Evolutionary conservation across 1,140 invertebrate species (phyloP).

Genomic region (Pinna nobilis): DNA sequence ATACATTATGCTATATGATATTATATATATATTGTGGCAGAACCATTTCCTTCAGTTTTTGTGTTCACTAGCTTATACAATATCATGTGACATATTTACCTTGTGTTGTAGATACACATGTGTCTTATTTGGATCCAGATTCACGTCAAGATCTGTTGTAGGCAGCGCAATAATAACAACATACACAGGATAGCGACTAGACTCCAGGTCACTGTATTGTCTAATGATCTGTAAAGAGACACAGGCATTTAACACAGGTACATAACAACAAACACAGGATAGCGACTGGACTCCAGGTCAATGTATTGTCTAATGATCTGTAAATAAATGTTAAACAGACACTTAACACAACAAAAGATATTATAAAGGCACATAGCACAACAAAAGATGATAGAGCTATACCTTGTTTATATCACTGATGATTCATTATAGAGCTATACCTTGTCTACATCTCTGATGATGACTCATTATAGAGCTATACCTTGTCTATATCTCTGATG

Average conservation of each 20-base stretch:
- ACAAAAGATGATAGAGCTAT: neutral
- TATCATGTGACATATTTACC: no score
- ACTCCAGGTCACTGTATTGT: constrained; percentile 63
- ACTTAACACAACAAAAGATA: no score
- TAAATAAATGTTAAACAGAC: constrained; percentile 28
- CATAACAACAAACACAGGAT: constrained; percentile 69
- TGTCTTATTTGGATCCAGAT: constrained; percentile 82
- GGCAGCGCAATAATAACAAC: constrained; percentile 75
- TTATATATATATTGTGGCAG: no score
- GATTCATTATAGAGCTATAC: neutral
- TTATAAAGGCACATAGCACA: neutral
- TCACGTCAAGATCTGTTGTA: constrained; percentile 78
- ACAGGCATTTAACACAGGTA: no score
- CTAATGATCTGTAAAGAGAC: constrained; percentile 71
- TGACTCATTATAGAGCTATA: neutral
- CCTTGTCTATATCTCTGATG: neutral
- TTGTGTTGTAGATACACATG: constrained; percentile 78
- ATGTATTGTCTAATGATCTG: constrained; percentile 75
- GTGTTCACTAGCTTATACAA: no score
- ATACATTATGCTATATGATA: no score
- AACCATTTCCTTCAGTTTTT: no score
- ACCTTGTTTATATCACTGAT: neutral
- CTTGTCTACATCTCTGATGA: neutral
- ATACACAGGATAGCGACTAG: constrained; percentile 59
- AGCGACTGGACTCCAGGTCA: constrained; percentile 48